phyloP scores from a whole-genome alignment of 2,888 invertebrate genomes.

The Amphiduros pacificus region DNA sequence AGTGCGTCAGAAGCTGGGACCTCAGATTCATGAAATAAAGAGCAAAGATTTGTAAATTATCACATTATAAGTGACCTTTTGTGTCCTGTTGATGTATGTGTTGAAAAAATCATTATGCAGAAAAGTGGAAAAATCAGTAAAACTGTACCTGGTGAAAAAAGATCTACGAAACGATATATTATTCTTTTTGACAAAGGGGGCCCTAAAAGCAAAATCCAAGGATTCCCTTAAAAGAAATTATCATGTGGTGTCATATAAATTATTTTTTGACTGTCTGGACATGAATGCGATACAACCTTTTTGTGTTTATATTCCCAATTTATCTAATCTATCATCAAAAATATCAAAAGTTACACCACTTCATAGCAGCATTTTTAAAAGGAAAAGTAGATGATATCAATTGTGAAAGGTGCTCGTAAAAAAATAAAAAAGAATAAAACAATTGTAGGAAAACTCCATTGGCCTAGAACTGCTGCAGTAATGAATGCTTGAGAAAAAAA shows the following conservation, averaged over 20 bases:
- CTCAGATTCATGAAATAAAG: too few species aligned
- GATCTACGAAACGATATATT: background rate
- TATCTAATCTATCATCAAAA: background rate
- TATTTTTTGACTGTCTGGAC: background rate
- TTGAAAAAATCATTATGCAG: background rate
- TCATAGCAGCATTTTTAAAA: background rate
- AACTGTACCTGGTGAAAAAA: background rate
- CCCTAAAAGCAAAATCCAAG: background rate
- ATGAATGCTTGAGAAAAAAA: too few species aligned
- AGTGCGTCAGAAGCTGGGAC: too few species aligned
- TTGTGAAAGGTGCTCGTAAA: too few species aligned
- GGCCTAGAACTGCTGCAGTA: too few species aligned
- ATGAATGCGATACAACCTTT: background rate
- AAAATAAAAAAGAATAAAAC: too few species aligned
- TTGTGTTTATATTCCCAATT: background rate
- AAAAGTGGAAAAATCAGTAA: background rate
- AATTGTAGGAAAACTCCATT: too few species aligned
- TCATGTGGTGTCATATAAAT: background rate
- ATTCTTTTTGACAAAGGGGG: background rate
- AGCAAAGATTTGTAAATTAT: too few species aligned
- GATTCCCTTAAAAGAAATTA: background rate
- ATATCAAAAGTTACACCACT: background rate
- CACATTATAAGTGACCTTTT: too few species aligned
- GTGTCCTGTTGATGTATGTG: too few species aligned
- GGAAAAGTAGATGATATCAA: too few species aligned